Conservation (phyloP, 2,113 vertebrate genomes). For the Ictidomys tridecemlineatus region DNA sequence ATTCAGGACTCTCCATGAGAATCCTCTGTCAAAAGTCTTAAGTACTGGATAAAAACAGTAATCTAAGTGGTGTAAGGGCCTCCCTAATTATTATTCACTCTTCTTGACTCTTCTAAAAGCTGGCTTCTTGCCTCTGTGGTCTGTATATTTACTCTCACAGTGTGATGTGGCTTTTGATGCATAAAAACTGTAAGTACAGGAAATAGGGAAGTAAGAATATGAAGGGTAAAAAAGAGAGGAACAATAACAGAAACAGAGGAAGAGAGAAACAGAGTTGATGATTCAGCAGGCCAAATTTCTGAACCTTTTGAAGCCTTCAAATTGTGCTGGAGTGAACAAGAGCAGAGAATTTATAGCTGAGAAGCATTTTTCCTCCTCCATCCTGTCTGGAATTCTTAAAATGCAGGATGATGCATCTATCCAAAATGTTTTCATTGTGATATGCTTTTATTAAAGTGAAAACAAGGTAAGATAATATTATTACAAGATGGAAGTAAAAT, state of each 20-base stretch:
- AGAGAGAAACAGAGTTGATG: not conserved
- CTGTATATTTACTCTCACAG: not conserved
- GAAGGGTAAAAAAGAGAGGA: not conserved
- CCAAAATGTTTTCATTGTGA: not conserved
- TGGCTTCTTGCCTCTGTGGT: not conserved
- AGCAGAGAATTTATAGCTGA: not conserved
- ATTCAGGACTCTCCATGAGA: not conserved
- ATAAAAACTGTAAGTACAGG: not conserved
- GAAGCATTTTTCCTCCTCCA: not conserved
- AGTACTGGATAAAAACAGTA: not conserved
- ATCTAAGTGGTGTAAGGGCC: not conserved
- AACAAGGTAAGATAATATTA: not conserved
- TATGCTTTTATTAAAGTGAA: conserved; percentile 29
- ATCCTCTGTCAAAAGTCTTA: not conserved
- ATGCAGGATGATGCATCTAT: too few relatives aligned
- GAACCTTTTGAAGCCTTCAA: conserved; percentile 60
- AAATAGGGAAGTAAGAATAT: not conserved
- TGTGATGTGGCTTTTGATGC: not conserved
- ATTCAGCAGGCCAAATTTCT: conserved; percentile 26
- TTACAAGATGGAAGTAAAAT: not conserved
- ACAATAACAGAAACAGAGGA: not conserved
- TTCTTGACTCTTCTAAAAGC: not conserved
- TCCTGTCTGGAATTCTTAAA: conserved; percentile 28
- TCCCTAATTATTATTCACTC: not conserved
- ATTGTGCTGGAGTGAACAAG: conserved; percentile 59